Conservation (phyloP, 2,113 vertebrate species). For the Lathamus discolor region DNA sequence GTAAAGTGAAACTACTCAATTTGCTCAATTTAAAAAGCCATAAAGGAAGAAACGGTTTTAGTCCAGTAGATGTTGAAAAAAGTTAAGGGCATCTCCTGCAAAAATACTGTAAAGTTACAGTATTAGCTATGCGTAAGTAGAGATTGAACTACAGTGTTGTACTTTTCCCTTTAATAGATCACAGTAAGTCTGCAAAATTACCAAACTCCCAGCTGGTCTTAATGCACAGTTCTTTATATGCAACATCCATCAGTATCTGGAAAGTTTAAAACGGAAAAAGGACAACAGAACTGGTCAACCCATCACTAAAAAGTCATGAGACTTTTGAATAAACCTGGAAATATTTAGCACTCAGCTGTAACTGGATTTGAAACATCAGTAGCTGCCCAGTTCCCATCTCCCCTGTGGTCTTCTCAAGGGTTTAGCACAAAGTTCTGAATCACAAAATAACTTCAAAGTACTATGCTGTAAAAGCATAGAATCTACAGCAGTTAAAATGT, state of each 20-base stretch:
- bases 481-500: neutral
- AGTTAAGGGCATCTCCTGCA: neutral
- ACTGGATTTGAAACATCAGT: neutral
- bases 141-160: neutral
- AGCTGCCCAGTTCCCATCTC: neutral
- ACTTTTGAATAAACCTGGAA: neutral
- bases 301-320: neutral
- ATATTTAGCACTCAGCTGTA: neutral
- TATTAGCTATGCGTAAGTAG: neutral
- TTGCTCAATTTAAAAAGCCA: neutral
- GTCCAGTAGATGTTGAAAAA: neutral
- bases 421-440: neutral
- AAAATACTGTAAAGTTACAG: neutral
- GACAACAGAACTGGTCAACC: neutral
- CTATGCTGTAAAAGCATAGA: neutral
- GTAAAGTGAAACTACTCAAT: neutral
- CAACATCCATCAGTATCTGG: neutral
- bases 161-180: neutral
- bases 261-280: neutral
- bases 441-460: neutral
- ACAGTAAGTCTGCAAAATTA: neutral
- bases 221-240: neutral
- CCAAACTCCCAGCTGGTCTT: neutral
- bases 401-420: neutral
- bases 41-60: neutral